phyloP scores from a whole-genome alignment of 2,113 vertebrate genomes.

The Paratilapia polleni region DNA sequence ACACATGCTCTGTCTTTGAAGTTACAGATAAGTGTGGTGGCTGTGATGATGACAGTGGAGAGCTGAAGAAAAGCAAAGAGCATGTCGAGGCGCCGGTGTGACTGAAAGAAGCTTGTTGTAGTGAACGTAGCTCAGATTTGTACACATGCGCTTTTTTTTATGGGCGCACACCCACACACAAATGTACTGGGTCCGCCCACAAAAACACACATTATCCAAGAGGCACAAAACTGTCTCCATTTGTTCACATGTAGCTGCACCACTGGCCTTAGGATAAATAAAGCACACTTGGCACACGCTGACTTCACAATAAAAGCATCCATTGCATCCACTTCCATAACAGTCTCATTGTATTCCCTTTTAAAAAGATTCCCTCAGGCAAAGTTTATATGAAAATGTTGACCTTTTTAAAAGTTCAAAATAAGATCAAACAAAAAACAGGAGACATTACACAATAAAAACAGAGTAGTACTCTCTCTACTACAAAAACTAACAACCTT shows the following conservation, averaged over 20 bases:
- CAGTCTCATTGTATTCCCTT: neutral
- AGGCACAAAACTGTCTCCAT: neutral
- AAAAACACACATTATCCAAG: neutral
- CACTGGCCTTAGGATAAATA: neutral
- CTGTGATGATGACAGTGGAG: neutral
- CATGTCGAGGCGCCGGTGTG: neutral
- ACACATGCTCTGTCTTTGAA: slow-evolving; percentile 18
- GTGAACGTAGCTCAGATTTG: slow-evolving; percentile 1
- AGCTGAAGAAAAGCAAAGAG: slow-evolving; percentile 10
- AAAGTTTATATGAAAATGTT: neutral
- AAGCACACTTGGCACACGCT: neutral
- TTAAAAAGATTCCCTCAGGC: neutral
- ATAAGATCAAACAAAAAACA: neutral
- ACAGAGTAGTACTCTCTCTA: neutral
- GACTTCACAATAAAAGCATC: slow-evolving; percentile 37
- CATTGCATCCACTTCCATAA: neutral
- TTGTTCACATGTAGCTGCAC: neutral
- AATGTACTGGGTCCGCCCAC: neutral
- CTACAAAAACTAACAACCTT: neutral
- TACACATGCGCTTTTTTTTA: neutral
- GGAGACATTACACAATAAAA: too few relatives aligned
- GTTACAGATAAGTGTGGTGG: slow-evolving; percentile 11
- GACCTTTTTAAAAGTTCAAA: neutral
- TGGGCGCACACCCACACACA: neutral
- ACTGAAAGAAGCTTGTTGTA: neutral